Conservation (phyloP, 2,888 invertebrate species). For the Tachina grossa region DNA sequence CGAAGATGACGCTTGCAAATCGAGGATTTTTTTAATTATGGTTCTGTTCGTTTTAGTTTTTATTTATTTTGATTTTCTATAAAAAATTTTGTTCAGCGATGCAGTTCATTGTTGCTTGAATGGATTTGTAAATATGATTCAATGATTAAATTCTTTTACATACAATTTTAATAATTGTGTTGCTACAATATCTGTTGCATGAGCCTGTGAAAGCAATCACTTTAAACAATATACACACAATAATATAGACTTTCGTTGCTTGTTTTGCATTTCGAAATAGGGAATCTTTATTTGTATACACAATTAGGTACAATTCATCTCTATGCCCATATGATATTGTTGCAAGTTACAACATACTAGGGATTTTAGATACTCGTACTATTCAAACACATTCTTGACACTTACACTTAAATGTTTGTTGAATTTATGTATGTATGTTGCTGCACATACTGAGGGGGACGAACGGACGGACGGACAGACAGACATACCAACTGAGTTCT, state of each 20-base stretch:
- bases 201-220: conserved; percentile 66
- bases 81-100: too few species aligned
- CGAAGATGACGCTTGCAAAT: too few species aligned
- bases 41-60: too few species aligned
- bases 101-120: too few species aligned
- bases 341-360: conserved; percentile 57
- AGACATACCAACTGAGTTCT: background rate
- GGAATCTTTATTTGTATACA: conserved; percentile 63
- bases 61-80: too few species aligned
- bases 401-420: conserved; percentile 66
- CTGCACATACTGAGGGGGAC: conserved; percentile 18
- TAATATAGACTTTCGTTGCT: background rate
- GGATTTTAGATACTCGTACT: conserved; percentile 11
- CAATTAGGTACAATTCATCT: conserved; percentile 64
- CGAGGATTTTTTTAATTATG: too few species aligned
- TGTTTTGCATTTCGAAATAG: conserved; percentile 41
- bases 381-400: conserved; percentile 68
- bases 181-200: conserved; percentile 24
- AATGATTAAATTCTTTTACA: conserved; percentile 16
- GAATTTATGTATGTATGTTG: conserved; percentile 24
- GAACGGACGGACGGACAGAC: conserved; percentile 16
- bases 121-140: too few species aligned
- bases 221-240: conserved; percentile 23
- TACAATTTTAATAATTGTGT: conserved; percentile 8
- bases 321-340: conserved; percentile 37